Conservation (phyloP, 2,888 invertebrate genomes). For the Mycogona germanica region DNA sequence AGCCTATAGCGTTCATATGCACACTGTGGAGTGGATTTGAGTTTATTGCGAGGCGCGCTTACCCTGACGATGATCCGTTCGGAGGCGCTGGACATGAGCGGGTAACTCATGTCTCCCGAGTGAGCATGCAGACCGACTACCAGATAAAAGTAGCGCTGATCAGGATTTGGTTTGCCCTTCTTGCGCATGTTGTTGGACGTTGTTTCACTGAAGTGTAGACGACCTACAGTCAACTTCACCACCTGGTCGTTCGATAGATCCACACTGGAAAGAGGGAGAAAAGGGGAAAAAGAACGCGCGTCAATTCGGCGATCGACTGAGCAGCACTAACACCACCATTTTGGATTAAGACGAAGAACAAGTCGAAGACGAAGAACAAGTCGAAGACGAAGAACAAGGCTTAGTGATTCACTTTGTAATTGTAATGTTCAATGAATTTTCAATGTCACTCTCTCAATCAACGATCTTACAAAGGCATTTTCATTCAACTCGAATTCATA, state of each 20-base stretch:
- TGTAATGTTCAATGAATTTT: no score
- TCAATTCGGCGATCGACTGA: no score
- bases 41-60: conserved; percentile 33
- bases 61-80: conserved; percentile 95
- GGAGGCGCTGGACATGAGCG: conserved; percentile 76
- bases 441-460: no score
- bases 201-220: conserved; percentile 96
- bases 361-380: background rate
- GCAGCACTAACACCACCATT: background rate
- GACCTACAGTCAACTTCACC: conserved; percentile 86
- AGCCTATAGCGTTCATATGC: background rate
- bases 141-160: conserved; percentile 92
- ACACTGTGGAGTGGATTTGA: background rate
- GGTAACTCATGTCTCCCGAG: conserved; percentile 62
- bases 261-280: conserved; percentile 43
- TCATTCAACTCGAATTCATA: no score
- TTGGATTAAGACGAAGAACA: background rate
- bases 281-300: no score
- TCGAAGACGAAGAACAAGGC: background rate
- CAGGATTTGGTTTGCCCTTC: conserved; percentile 96
- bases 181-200: conserved; percentile 99
- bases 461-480: no score
- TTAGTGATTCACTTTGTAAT: no score
- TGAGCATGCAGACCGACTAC: conserved; percentile 90
- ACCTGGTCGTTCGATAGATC: conserved; percentile 76